Evolutionary conservation across 2,888 invertebrate species (phyloP).

Genomic region (Lithophane socia): DNA sequence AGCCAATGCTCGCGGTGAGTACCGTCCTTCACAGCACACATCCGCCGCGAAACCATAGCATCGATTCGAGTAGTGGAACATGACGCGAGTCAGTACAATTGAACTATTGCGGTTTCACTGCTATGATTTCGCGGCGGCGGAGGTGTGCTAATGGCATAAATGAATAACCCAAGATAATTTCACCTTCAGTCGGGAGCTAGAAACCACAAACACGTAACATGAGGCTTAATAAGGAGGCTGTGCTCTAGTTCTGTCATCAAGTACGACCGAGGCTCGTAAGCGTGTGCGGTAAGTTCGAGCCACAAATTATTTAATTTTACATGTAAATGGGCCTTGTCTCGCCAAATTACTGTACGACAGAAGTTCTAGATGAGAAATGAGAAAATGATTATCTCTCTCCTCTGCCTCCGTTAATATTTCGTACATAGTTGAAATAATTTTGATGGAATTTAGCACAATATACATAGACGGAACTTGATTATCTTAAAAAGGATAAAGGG

Average conservation of each 20-base stretch:
- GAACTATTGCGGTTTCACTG: no score
- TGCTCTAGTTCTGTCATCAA: not conserved
- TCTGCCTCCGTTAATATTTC: not conserved
- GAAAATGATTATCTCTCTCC: not conserved
- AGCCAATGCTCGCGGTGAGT: not conserved
- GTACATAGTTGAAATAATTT: no score
- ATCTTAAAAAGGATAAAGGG: not conserved
- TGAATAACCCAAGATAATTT: not conserved
- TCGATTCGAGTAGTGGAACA: no score
- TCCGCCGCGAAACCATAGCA: no score
- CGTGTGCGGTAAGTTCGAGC: not conserved
- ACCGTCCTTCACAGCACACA: not conserved
- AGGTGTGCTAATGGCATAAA: no score
- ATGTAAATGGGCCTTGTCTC: slow-evolving; percentile 7
- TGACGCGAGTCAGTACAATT: no score
- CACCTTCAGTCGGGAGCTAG: not conserved
- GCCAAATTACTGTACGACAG: not conserved
- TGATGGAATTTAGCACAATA: not conserved
- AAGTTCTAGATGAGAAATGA: not conserved
- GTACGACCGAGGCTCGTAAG: not conserved
- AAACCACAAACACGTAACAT: not conserved
- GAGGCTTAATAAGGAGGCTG: not conserved
- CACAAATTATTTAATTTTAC: not conserved
- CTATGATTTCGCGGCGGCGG: no score
- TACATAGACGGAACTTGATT: not conserved